Evolutionary conservation across 2,113 vertebrate genomes (phyloP), one percentile per base, ranked within the genome.

Genomic region (Trematocara stigmaticum): DNA sequence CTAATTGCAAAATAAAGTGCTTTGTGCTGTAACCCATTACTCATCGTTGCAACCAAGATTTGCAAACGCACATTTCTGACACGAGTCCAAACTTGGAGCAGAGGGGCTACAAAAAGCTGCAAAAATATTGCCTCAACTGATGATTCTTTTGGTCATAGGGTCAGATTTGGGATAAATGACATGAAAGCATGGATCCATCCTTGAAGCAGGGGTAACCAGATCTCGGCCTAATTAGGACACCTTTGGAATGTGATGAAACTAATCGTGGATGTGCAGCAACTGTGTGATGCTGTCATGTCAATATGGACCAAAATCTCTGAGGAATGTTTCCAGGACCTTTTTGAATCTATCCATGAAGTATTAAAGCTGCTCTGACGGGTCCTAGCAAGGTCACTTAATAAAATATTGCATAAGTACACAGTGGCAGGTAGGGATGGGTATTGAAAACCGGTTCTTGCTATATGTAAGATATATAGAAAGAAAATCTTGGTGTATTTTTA

Each of bases 221-320:
- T 23, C 5, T 69, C 11, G 13, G n/a, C 35, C 64, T 20, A 69
- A 69, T 66, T 42, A 42, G 38, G 20, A 12, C 38, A 69, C n/a
- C n/a, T 69, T 66, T 40, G 61, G 34, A 66, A 66, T 20, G 59
- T 64, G 34, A 64, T 64, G 59, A 64, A 64, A 64, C 59, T 64
- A 38, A 64, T 64, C 4, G 20, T 38, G 59, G 0, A 38, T 64
- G 10, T 64, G 35, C 6, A 66, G 61, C n/a, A 66, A 66, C 64
- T 69, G n/a, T 26, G 64, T 26, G 38, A 69, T 23, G 64, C 20
- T 69, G 7, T 69, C 38, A 6, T 10, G 64, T 69, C 38, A 23
- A 9, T 42, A 26, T 69, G 64, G 38, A 69, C 38, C 38, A 69
- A 69, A 69, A 69, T 26, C 64, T 69, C 64, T 4, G n/a, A 69